Percentiles rank a stretch among this genome's conserved stretches.
Conservation (phyloP, 2,888 invertebrate genomes). For the Drosophila leonis region DNA sequence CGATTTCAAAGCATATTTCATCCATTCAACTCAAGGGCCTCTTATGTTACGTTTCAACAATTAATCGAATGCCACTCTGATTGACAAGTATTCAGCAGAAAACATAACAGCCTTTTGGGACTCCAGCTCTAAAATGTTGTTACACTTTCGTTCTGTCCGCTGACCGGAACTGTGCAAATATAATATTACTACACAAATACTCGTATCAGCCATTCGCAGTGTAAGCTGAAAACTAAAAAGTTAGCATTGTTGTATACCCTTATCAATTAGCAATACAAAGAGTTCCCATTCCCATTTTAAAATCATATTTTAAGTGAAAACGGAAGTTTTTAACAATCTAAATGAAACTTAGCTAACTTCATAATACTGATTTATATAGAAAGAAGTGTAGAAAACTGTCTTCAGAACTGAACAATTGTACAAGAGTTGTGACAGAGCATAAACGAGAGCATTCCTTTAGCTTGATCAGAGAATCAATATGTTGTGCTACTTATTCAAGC, state of each 20-base stretch:
- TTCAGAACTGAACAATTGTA: neutral
- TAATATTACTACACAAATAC: conserved; percentile 12
- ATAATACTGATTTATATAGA: neutral
- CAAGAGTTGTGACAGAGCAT: neutral
- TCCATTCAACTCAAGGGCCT: conserved; percentile 19
- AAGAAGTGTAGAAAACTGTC: too few relatives aligned
- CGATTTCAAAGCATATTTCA: conserved; percentile 50
- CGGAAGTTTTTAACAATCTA: neutral
- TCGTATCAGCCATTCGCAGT: conserved; percentile 1
- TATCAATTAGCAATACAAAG: conserved; percentile 6
- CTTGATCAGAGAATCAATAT: neutral
- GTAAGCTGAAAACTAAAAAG: neutral
- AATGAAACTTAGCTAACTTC: neutral
- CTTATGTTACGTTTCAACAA: conserved; percentile 40
- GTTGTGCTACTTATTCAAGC: conserved; percentile 31
- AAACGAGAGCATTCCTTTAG: neutral
- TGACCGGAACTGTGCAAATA: conserved; percentile 19
- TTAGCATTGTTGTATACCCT: too few relatives aligned
- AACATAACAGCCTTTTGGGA: conserved; percentile 6
- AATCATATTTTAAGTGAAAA: conserved; percentile 6
- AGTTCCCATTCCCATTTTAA: neutral
- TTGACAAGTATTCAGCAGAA: conserved; percentile 18
- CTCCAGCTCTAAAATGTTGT: conserved; percentile 6
- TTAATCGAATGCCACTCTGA: conserved; percentile 54
- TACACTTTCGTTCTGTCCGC: conserved; percentile 18